Conservation (phyloP, 2,113 vertebrate species). For the Scomber japonicus region DNA sequence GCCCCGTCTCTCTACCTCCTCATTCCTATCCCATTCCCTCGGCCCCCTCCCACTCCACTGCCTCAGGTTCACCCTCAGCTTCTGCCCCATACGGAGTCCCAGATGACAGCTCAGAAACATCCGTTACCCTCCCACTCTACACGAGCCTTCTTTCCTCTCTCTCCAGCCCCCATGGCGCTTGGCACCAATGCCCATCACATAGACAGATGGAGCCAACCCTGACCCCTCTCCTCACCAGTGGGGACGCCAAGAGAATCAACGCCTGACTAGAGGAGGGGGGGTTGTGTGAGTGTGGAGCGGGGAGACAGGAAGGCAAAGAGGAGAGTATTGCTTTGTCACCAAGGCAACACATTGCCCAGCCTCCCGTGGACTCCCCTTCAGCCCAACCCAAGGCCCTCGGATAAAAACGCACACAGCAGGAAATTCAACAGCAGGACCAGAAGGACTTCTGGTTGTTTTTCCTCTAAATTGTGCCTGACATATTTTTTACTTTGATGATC, state of each 20-base stretch:
- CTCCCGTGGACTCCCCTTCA: slow-evolving; percentile 59
- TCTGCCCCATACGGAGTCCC: slow-evolving; percentile 57
- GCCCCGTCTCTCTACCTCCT: slow-evolving; percentile 23
- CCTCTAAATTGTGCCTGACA: slow-evolving; percentile 22
- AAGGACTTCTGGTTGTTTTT: slow-evolving; percentile 16
- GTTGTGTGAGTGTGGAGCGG: background rate
- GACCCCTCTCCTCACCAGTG: slow-evolving; percentile 74
- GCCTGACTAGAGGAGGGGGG: slow-evolving; percentile 65
- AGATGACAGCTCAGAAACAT: slow-evolving; percentile 75
- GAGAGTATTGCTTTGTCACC: slow-evolving; percentile 65
- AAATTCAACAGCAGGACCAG: slow-evolving; percentile 42
- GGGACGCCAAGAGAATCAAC: slow-evolving; percentile 70
- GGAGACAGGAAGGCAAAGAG: slow-evolving; percentile 38
- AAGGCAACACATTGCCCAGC: slow-evolving; percentile 58
- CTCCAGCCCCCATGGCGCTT: slow-evolving; percentile 73
- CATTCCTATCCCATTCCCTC: slow-evolving; percentile 19
- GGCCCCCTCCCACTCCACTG: background rate
- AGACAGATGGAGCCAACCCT: slow-evolving; percentile 84
- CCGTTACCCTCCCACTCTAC: slow-evolving; percentile 58
- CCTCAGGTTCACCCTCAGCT: slow-evolving; percentile 26
- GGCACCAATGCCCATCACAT: slow-evolving; percentile 77
- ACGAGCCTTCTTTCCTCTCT: slow-evolving; percentile 60
- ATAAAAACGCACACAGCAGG: slow-evolving; percentile 51
- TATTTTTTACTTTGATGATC: slow-evolving; percentile 54
- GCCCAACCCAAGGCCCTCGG: slow-evolving; percentile 27